Evolutionary conservation across 2,113 vertebrate species (phyloP), one percentile per base, ranked within the genome.

Genomic region (Australoheros scitulus): DNA sequence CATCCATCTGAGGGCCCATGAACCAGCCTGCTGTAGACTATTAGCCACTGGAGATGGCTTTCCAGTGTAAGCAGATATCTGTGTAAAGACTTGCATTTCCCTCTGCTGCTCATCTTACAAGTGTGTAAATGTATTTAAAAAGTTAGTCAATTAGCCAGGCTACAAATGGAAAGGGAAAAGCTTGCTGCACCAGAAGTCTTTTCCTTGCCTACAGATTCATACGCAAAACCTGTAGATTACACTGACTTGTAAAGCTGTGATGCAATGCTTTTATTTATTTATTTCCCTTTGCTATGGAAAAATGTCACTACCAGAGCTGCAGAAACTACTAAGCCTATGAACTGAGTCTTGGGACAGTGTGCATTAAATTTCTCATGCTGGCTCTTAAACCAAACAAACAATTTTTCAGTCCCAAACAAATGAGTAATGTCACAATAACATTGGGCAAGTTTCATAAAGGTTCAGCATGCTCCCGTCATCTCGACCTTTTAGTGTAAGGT

Each of bases 401-500:
- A 8, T 38, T 38, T 38, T 38, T 38, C 9, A 10, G 36, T 43
- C 3, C 1, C 24, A 50, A 26, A 29, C 65, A 29, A 70, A 50
- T 50, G 24, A 20, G 13, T 47, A 13, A 47, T 47, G 13, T 5
- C 3, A 1, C 41, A 13, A 13, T 14, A 43, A 43, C 13, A 14
- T 2, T 5, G 2, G 9, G 8, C 9, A 3, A 43, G 41, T 50
- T 0, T 52, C 17, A 7, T 43, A 43, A 43, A 43, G 41, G 10
- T 43, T 43, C 11, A 43, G 3, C 11, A 11, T 11, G 41, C 41
- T 43, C 3, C 41, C 3, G 3, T 26, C 41, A 50, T 70, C 65
- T 29, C 0, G 18, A 29, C 18, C 2, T 3, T 29, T 70, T 20
- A 15, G 15, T 0, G 20, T 13, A 70, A 70, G 24, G 43, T 50